Conservation (phyloP, 2,888 invertebrate genomes). For the Campaea margaritaria region DNA sequence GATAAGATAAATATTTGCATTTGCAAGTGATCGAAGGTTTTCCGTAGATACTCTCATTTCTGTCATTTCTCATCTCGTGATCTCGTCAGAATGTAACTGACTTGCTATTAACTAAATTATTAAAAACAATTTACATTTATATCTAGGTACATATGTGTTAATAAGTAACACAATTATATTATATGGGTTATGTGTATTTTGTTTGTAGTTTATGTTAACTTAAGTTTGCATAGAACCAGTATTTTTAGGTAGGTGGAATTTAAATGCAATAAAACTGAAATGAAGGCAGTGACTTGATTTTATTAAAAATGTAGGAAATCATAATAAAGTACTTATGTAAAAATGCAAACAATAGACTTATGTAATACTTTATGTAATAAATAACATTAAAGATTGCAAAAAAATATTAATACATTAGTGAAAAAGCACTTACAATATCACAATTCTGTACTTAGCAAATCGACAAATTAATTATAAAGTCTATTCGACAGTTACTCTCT, state of each 20-base stretch:
- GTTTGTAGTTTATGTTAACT: no score
- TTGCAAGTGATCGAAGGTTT: conserved; percentile 2
- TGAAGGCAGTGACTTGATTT: conserved; percentile 37
- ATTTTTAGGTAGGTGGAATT: no score
- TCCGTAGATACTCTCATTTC: background rate
- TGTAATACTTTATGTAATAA: conserved; percentile 48
- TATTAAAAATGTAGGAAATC: conserved; percentile 43
- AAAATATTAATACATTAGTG: conserved; percentile 48
- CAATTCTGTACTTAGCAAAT: conserved; percentile 61
- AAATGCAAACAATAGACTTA: conserved; percentile 52
- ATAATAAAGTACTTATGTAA: conserved; percentile 54
- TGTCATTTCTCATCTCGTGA: background rate
- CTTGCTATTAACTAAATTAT: no score
- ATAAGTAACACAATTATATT: no score
- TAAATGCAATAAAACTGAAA: background rate
- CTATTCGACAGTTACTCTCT: conserved; percentile 6
- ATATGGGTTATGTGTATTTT: no score
- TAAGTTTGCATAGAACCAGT: no score
- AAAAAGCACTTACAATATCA: conserved; percentile 70
- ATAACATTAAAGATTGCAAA: conserved; percentile 51
- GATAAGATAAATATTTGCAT: conserved; percentile 13
- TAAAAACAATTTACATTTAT: no score
- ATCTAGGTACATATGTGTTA: no score
- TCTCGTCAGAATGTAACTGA: no score
- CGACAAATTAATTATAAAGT: conserved; percentile 11